Percentiles rank a stretch among this genome's conserved stretches.
phyloP scores from a whole-genome alignment of 2,113 vertebrate genomes.

The Daphoenositta chrysoptera region DNA sequence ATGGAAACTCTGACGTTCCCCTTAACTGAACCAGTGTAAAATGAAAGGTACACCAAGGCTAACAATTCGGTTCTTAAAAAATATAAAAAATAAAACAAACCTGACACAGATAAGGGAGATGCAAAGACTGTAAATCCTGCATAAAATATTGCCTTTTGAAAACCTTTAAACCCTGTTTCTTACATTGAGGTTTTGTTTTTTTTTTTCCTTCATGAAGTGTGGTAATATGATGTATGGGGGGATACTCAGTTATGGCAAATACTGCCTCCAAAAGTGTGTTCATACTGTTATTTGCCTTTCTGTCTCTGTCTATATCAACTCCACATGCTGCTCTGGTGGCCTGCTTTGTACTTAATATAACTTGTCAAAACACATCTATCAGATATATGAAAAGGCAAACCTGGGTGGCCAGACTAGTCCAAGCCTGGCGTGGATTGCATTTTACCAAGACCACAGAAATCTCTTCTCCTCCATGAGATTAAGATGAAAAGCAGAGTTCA shows the following conservation, averaged over 20 bases:
- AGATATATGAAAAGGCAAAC: conserved; percentile 69
- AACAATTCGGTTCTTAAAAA: background rate
- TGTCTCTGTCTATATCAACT: conserved; percentile 75
- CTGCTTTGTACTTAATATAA: conserved; percentile 82
- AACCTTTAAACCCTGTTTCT: background rate
- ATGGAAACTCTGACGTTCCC: background rate
- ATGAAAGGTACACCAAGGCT: background rate
- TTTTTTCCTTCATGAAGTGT: conserved; percentile 5
- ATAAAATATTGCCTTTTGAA: conserved; percentile 8
- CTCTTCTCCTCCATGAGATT: conserved; percentile 38
- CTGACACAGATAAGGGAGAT: background rate
- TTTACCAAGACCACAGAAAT: conserved; percentile 60
- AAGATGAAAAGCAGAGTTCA: conserved; percentile 61
- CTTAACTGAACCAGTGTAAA: background rate
- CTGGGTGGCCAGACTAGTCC: conserved; percentile 74
- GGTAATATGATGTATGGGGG: conserved; percentile 25
- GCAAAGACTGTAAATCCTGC: conserved; percentile 11
- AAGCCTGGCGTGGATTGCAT: conserved; percentile 54
- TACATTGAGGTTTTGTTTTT: background rate
- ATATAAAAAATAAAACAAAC: background rate
- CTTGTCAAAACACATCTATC: conserved; percentile 85
- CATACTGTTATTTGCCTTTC: conserved; percentile 69
- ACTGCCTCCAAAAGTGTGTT: conserved; percentile 58
- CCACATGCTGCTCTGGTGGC: conserved; percentile 77
- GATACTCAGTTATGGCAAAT: conserved; percentile 57